Evolutionary conservation across 2,888 invertebrate genomes (phyloP), one percentile per base, ranked within the genome.

Genomic region (Oasisia sp.): DNA sequence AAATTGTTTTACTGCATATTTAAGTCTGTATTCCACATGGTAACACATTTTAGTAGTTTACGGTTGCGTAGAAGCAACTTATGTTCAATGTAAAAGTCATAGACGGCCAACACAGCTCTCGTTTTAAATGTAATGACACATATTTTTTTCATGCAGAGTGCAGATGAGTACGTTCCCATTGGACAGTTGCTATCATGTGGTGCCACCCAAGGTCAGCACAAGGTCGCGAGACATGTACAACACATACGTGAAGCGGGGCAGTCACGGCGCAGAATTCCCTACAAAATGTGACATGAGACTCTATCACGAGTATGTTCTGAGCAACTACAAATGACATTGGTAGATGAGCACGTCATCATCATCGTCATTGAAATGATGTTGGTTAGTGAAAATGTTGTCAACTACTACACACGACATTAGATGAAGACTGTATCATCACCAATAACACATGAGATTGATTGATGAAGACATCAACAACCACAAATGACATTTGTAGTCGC

Each of bases 141-240:
- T 27, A 27, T 74, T 74, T 74, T 7, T 74, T 27, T 74, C 74
- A 27, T 74, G 19, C 93, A 96, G 96, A 92, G 97, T 97, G 2
- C 97, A 97, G 27, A 97, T 97, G 95, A 97, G 97, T 95, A 97
- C 97, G 0, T 97, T 98, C 95, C 97, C 97, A 0, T 97, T 97
- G 93, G 97, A 97, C 96, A 97, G 97, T 93, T 97, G 97, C 0
- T 96, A 97, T 38, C 97, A 97, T 95, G 97, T 98, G 32, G 97
- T 97, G 90, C 97, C 97, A 44, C 98, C 98, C 0, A 97, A 97
- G 4, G 98, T 98, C 27, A 97, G 97, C 14, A 96, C 97, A 94
- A 96, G 97, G 27, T 97, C 98, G 90, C 97, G 97, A 92, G 97
- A 97, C 94, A 97, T 98, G 93, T 98, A 98, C 95, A 97, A 97